Evolutionary conservation across 2,888 invertebrate genomes (phyloP).

Genomic region (Auanema freiburgensis): DNA sequence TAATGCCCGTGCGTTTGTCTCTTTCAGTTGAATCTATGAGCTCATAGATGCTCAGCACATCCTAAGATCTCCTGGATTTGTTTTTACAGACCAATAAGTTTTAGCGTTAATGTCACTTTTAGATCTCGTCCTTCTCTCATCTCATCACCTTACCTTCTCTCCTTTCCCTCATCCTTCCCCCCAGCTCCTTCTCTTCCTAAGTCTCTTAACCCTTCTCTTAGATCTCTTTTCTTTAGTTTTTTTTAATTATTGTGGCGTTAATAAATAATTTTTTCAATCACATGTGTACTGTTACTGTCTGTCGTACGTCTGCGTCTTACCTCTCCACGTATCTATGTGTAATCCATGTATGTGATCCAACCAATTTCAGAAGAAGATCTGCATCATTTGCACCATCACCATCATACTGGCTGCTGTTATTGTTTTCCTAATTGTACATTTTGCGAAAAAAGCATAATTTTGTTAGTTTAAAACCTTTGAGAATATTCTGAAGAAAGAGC

Average conservation of each 20-base stretch:
- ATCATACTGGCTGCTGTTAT: constrained; percentile 33
- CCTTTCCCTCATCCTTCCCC: no score
- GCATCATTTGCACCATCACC: constrained; percentile 47
- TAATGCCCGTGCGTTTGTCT: no score
- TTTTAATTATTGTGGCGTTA: constrained; percentile 15
- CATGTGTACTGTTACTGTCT: no score
- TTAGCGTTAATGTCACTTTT: no score
- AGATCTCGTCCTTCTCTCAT: no score
- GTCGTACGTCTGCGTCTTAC: constrained; percentile 13
- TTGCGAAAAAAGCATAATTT: constrained; percentile 14
- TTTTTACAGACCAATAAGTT: no score
- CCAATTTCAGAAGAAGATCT: constrained; percentile 60
- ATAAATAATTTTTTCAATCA: not conserved
- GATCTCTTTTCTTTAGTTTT: constrained; percentile 1
- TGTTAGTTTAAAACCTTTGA: not conserved
- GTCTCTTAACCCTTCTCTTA: constrained; percentile 1
- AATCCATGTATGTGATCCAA: not conserved
- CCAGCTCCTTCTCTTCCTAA: not conserved
- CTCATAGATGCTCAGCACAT: no score
- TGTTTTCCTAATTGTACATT: constrained; percentile 16
- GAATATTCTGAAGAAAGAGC: not conserved
- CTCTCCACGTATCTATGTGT: not conserved
- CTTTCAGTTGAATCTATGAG: no score
- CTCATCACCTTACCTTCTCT: no score
- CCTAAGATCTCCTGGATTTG: no score